Base-by-base conservation (phyloP, 2,113 vertebrate species). In the Galbula dea region DNA sequence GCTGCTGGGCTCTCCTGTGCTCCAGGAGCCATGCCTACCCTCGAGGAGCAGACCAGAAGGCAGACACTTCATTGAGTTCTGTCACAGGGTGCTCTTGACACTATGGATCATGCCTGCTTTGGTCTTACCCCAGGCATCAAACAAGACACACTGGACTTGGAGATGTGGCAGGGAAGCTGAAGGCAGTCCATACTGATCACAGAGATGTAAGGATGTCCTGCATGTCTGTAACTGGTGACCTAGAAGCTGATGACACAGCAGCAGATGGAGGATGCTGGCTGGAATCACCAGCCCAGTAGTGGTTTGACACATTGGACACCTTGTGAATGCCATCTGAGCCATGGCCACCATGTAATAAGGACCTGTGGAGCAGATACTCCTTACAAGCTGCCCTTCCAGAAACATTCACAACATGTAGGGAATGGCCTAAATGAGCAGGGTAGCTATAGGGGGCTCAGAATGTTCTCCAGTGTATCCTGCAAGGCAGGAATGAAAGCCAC, bases 311-410 rank as follows among this genome's bases (percentile, higher is more conserved):
- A 11, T 15, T 79, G 52, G 18, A 27, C 19, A 62, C 27, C 4
- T 4, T 16, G 14, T 62, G 34, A 67, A 34, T 74, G 11, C 12
- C 36, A 51, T 12, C 2, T 3, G n/a, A 7, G 23, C 12, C n/a
- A 11, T 23, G 13, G 6, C 3, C 8, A 1, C 21, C 12, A 17
- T 0, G 0, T 15, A 59, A 32, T 1, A 10, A 0, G 24, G 24
- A 58, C 6, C 16, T 23, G 27, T 52, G 61, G 45, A 77, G 15
- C 26, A 57, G 45, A 3, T n/a, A n/a, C 46, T 86, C 46, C 81
- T 37, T 54, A 61, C 36, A 24, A 24, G 5, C 22, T 55, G 7
- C 43, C n/a, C n/a, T 76, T 20, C n/a, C 15, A 69, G 59, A 51
- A 74, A 43, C 18, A 14, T 39, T 67, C 32, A 41, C 8, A 6